These are phyloP conservation scores for Agonopterix alstromeriana DNA, from an alignment of 2,888 invertebrate species.

Conservation along the genomic window DNA sequence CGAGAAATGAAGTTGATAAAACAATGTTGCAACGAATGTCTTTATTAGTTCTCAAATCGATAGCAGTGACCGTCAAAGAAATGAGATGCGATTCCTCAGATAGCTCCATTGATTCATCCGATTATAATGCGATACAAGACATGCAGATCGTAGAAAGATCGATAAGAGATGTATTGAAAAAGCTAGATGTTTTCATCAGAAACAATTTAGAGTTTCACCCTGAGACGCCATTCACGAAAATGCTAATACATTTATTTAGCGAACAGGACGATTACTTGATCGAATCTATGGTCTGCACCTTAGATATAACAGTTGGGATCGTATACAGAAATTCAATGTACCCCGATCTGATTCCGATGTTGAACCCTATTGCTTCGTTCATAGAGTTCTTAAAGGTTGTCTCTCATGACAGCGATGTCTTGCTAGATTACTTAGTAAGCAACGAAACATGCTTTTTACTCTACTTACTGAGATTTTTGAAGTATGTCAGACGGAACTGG, in stretches of 20 bases:
- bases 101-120: constrained; percentile 89
- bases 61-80: constrained; percentile 93
- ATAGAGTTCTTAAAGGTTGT: constrained; percentile 90
- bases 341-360: constrained; percentile 86
- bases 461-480: constrained; percentile 89
- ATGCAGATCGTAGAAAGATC: constrained; percentile 92
- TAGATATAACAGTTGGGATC: constrained; percentile 91
- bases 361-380: constrained; percentile 92
- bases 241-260: constrained; percentile 90
- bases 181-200: constrained; percentile 89
- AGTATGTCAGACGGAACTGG: constrained; percentile 91
- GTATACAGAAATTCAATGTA: constrained; percentile 88
- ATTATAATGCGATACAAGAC: constrained; percentile 91
- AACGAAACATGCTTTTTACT: constrained; percentile 94
- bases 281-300: constrained; percentile 93
- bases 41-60: constrained; percentile 90
- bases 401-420: constrained; percentile 86
- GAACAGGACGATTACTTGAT: constrained; percentile 95
- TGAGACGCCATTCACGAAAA: constrained; percentile 90
- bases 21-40: constrained; percentile 91
- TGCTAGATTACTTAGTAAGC: constrained; percentile 90
- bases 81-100: constrained; percentile 91
- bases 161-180: constrained; percentile 88
- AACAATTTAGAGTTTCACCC: constrained; percentile 90
- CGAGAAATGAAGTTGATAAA: constrained; percentile 80